Percentiles rank a stretch among this genome's conserved stretches.
phyloP scores from a whole-genome alignment of 2,113 vertebrate species.

The Grammomys surdaster region DNA sequence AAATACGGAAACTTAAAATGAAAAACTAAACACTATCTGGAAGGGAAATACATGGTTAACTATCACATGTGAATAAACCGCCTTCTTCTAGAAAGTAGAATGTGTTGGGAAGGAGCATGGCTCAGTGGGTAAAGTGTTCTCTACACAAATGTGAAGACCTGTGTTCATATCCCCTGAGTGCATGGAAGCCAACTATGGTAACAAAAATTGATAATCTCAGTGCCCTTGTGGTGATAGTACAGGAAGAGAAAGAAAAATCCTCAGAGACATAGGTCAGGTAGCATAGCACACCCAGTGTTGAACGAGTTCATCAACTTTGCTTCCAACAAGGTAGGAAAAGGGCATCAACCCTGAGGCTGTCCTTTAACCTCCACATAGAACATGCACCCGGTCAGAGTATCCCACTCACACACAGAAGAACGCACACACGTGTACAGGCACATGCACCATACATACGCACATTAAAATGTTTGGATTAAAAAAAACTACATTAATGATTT shows the following conservation, averaged over 20 bases:
- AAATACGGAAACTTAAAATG: not conserved
- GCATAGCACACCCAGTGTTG: not conserved
- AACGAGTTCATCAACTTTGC: no score
- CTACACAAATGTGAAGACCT: not conserved
- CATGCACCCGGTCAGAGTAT: not conserved
- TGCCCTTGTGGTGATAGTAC: not conserved
- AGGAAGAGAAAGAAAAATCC: not conserved
- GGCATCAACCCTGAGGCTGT: not conserved
- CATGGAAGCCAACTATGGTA: not conserved
- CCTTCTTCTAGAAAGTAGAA: slow-evolving; percentile 56
- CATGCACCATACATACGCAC: not conserved
- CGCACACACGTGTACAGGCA: not conserved
- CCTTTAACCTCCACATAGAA: not conserved
- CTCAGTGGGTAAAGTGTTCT: no score
- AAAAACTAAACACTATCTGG: not conserved
- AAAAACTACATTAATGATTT: not conserved
- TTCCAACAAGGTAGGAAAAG: not conserved
- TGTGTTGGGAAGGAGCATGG: not conserved
- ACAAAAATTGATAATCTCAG: not conserved
- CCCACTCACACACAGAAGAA: not conserved
- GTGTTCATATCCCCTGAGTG: not conserved
- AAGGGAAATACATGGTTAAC: slow-evolving; percentile 33
- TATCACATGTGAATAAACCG: not conserved
- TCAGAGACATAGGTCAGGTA: not conserved
- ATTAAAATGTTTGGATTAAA: not conserved